Conservation (phyloP, 2,113 vertebrate species). For the Hippolais icterina region DNA sequence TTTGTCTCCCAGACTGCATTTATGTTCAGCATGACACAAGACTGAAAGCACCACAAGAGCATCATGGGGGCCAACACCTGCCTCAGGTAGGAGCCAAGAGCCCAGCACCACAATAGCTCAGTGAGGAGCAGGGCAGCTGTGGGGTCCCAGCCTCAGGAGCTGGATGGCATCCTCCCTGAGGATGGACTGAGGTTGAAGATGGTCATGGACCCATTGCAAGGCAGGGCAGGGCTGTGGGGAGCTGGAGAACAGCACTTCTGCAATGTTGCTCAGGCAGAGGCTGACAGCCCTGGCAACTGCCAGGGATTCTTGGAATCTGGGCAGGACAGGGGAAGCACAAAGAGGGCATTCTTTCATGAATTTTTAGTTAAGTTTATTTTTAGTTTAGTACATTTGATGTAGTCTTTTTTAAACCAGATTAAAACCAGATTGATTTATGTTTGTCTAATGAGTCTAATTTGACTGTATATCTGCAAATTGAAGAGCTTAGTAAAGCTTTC, state of each 20-base stretch:
- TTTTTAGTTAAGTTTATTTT: neutral
- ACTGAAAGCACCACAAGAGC: neutral
- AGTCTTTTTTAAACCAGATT: neutral
- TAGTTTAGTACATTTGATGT: neutral
- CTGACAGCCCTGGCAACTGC: rapidly evolving
- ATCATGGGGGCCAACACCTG: neutral
- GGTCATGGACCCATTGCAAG: too few relatives aligned
- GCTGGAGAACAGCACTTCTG: neutral
- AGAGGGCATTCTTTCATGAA: rapidly evolving
- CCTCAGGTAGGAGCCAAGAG: neutral
- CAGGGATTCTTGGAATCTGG: neutral
- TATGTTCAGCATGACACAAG: neutral
- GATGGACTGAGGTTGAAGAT: neutral
- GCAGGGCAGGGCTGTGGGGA: neutral
- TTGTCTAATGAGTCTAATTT: neutral
- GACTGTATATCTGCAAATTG: neutral
- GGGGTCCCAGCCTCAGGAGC: rapidly evolving
- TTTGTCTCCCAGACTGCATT: neutral
- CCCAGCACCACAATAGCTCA: neutral
- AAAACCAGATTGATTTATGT: neutral
- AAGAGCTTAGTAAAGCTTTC: neutral
- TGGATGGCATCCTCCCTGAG: neutral
- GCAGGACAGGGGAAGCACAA: neutral
- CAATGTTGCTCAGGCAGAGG: neutral
- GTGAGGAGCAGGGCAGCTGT: neutral